Evolutionary conservation across 2,888 invertebrate species (phyloP).

Genomic region (Cheilosia pagana): DNA sequence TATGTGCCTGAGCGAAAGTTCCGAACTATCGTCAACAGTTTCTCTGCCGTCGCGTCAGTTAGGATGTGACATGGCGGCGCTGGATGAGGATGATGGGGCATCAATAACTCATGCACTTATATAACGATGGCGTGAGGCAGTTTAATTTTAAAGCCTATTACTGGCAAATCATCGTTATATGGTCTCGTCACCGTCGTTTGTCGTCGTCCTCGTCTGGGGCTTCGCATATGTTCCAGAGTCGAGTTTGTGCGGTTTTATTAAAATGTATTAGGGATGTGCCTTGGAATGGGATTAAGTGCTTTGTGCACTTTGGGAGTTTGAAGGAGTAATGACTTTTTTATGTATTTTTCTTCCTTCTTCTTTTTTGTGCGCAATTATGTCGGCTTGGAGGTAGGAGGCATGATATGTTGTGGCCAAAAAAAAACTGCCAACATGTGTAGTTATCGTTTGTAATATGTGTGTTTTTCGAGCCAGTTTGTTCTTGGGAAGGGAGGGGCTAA

Average conservation of each 20-base stretch:
- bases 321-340: slow-evolving; percentile 44
- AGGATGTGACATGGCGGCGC: background rate
- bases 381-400: background rate
- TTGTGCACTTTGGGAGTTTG: slow-evolving; percentile 37
- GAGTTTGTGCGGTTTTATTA: slow-evolving; percentile 23
- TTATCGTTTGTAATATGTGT: background rate
- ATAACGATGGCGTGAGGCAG: slow-evolving; percentile 3
- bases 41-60: background rate
- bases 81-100: background rate
- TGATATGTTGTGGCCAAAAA: background rate
- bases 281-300: slow-evolving; percentile 55
- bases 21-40: slow-evolving; percentile 26
- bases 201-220: slow-evolving; percentile 11
- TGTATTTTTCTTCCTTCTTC: background rate
- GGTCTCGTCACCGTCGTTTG: background rate
- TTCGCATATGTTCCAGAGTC: slow-evolving; percentile 27
- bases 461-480: background rate
- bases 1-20: background rate
- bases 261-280: slow-evolving; percentile 25
- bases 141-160: slow-evolving; percentile 60
- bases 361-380: background rate
- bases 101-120: slow-evolving; percentile 42
- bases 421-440: background rate
- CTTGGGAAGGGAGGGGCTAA: no score
- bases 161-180: slow-evolving; percentile 48